Percentiles rank a stretch among this genome's conserved stretches.
phyloP scores from a whole-genome alignment of 1,140 invertebrate genomes.

The Oryzaephilus surinamensis region DNA sequence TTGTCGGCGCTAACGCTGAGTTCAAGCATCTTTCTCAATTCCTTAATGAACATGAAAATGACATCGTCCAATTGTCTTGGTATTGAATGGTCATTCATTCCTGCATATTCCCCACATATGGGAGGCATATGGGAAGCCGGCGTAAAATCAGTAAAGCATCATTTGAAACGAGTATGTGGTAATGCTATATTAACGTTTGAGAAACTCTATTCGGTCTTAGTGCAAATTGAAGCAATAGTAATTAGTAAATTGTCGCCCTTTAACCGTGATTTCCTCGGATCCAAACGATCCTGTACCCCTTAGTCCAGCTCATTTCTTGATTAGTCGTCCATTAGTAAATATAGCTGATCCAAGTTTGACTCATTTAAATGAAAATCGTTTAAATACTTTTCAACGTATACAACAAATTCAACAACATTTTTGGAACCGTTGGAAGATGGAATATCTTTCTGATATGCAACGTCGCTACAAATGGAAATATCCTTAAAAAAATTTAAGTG shows the following conservation, averaged over 20 bases:
- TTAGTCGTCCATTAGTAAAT: slow-evolving; percentile 22
- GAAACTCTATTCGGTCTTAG: slow-evolving; percentile 20
- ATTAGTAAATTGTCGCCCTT: slow-evolving; percentile 30
- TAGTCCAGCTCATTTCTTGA: slow-evolving; percentile 35
- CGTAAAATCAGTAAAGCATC: slow-evolving; percentile 11
- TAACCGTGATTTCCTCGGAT: slow-evolving; percentile 20
- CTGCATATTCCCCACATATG: slow-evolving; percentile 23
- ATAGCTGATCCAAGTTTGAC: slow-evolving; percentile 12
- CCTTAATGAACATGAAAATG: background rate
- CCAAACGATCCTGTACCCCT: slow-evolving; percentile 19
- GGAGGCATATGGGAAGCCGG: slow-evolving; percentile 35
- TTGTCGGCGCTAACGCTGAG: background rate
- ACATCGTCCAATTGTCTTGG: slow-evolving; percentile 3
- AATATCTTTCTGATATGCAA: slow-evolving; percentile 28
- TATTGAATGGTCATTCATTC: slow-evolving; percentile 32
- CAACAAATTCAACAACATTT: slow-evolving; percentile 19
- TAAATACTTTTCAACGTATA: slow-evolving; percentile 19
- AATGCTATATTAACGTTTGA: slow-evolving; percentile 22
- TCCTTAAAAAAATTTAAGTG: background rate
- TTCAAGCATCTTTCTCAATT: background rate
- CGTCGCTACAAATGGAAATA: slow-evolving; percentile 23
- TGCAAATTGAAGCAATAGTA: slow-evolving; percentile 21
- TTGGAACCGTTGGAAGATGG: slow-evolving; percentile 27
- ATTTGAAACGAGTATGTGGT: slow-evolving; percentile 17
- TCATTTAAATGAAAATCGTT: slow-evolving; percentile 14